Base-by-base conservation (phyloP, 2,797 vertebrate genomes). In the Rousettus madagascariensis region DNA sequence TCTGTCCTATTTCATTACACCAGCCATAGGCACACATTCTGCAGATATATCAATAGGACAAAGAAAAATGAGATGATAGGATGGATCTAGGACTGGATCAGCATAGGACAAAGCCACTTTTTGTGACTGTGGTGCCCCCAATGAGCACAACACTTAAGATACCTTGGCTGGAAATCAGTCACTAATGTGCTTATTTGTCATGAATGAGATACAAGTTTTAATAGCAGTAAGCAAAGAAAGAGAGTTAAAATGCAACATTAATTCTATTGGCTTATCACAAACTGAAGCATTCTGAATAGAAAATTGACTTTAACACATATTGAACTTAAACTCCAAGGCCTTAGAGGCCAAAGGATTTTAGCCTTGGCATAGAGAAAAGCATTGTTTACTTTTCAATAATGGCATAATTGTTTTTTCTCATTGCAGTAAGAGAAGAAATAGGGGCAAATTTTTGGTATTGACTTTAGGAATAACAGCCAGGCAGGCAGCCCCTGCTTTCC, bases 131-230 rank as follows among this genome's bases (percentile, higher is more conserved):
- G 6, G 66, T 61, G 17, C 4, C 55, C 12, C 7, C 2, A 3
- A 8, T 12, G n/a, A 94, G 41, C 74, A 71, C 1, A 83, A 28
- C 38, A 59, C 74, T 75, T 43, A n/a, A 41, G n/a, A 28, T 75
- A 41, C 20, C 9, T 30, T 3, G 28, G 26, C 33, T 59, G 55
- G 55, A 65, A 75, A 38, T 91, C 33, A 71, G 41, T 59, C 53
- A 82, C 20, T 36, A 61, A 53, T 43, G 79, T 36, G n/a, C 51
- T 68, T 79, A 74, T 86, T 53, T 36, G 59, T 36, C 30, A 17
- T 86, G n/a, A 95, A 91, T 88, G 28, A 41, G 12, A 43, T 66
- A n/a, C 11, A 94, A 13, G 79, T 83, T 82, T 63, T 89, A 75
- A 89, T 84, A 46, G 46, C 3, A 66, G 26, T 85, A 65, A 90